phyloP scores from a whole-genome alignment of 2,888 invertebrate species.

The Leptopterna dolabrata region DNA sequence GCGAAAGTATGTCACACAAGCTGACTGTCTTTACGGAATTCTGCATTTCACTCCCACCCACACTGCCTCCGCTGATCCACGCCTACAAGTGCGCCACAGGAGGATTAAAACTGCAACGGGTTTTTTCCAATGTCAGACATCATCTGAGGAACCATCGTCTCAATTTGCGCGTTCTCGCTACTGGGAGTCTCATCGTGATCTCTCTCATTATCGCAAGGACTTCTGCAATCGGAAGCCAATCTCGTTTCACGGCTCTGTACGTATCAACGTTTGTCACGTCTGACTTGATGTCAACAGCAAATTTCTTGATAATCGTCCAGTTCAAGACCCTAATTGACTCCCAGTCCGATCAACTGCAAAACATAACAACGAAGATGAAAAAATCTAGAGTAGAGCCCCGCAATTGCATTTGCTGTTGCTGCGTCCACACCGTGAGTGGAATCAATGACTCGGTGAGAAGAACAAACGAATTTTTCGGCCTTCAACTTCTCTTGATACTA shows the following conservation, averaged over 20 bases:
- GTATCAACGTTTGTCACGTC: not conserved
- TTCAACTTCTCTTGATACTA: not conserved
- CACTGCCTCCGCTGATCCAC: not conserved
- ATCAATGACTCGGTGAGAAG: not conserved
- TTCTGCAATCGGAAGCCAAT: not conserved
- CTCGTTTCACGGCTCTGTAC: not conserved
- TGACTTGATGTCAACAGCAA: not conserved
- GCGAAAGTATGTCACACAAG: not conserved
- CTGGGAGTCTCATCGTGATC: not conserved
- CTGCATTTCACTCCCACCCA: not conserved
- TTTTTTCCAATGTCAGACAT: not conserved
- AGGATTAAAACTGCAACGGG: not conserved
- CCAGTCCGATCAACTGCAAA: not conserved
- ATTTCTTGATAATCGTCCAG: not conserved
- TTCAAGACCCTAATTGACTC: not conserved
- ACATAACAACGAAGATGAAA: not conserved
- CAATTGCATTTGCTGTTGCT: not conserved
- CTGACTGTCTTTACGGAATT: not conserved
- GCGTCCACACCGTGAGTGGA: not conserved
- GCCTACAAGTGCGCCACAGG: not conserved
- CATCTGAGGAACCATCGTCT: not conserved
- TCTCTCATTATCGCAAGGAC: not conserved
- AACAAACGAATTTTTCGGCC: not conserved
- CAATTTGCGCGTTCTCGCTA: not conserved
- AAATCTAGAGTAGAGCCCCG: not conserved